Evolutionary conservation across 1,140 invertebrate species (phyloP), one percentile per base, ranked within the genome.

Genomic region (Euschistus heros): DNA sequence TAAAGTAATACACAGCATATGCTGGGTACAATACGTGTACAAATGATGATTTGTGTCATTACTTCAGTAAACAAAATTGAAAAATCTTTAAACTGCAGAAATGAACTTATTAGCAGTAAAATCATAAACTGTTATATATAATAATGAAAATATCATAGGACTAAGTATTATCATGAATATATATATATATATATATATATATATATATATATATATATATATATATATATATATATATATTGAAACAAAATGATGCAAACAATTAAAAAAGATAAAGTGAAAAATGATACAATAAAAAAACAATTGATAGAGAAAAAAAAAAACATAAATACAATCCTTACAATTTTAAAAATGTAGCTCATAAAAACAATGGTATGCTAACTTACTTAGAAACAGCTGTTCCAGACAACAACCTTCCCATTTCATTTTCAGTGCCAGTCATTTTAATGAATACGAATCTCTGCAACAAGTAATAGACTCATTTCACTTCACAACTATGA

Each of bases 301-400:
- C 5, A 50, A 50, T 22, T 50, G 7, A 50, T 6, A 2, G 2
- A 1, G 2, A 18, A 50, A 20, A 50, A 4, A 20, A 10, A 22
- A 13, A 50, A 20, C 8, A 20, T 18, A 10, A 20, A 50, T 50
- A 6, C n/a, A 2, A 18, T 50, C 5, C 47, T 50, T 18, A 20
- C 20, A 3, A 50, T 20, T 22, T 2, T 18, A 50, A 50, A 18
- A 37, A 37, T 37, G 33, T 10, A 37, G 10, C 13, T 37, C 1
- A n/a, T n/a, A 37, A 10, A 37, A 37, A 37, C 13, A 10, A 37
- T 37, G 3, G 13, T 13, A 37, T 13, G 10, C 13, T 50, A 50
- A 50, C 47, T 50, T 50, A 50, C 47, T 50, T 18, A n/a, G 47
- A 50, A 50, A 50, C 14, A 50, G 47, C n/a, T 50, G 47, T 20